Evolutionary conservation across 1,140 invertebrate genomes (phyloP), one percentile per base, ranked within the genome.

Genomic region (Galendromus occidentalis): DNA sequence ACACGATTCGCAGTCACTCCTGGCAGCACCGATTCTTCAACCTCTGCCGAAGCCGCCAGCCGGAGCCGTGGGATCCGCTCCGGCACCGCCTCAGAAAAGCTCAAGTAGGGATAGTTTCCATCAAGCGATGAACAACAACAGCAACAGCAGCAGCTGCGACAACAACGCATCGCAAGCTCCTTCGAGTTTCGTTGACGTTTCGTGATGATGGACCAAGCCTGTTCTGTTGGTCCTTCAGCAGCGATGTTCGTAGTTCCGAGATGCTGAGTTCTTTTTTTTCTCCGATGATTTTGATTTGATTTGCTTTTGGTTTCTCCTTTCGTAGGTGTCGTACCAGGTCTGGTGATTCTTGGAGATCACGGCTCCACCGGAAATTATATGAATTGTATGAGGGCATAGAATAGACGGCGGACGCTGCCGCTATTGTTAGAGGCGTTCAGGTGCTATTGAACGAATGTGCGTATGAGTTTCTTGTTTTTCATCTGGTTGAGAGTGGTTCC

Each of bases 31-130:
- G 14, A 39, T 39, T 39, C 33, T 39, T 2, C 51, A 59, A 9
- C 33, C 51, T 5, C 51, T 59, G 17, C 51, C 33, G 17, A 33
- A 25, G 6, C 25, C 51, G 12, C 51, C 51, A 5, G 51, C 14
- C 51, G 51, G 51, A 17, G 51, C 33, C 51, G 25, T 59, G 14
- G 45, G 18, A 20, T 7, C 45, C 45, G 14, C 51, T 25, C 14
- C 20, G 51, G 33, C 33, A 39, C 33, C 33, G 33, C 33, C 33
- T 39, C 51, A 59, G 9, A 59, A 59, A 25, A 59, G 51, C 51
- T 25, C 51, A 59, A 59, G 51, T 59, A 59, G 51, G 51, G 51
- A 59, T 25, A 59, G 51, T 59, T 59, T 59, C 33, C 51, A 59
- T 59, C 14, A 59, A 33, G 51, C 51, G 2, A 59, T 59, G 51